Evolutionary conservation across 2,113 vertebrate genomes (phyloP).

Genomic region (Eonycteris spelaea): DNA sequence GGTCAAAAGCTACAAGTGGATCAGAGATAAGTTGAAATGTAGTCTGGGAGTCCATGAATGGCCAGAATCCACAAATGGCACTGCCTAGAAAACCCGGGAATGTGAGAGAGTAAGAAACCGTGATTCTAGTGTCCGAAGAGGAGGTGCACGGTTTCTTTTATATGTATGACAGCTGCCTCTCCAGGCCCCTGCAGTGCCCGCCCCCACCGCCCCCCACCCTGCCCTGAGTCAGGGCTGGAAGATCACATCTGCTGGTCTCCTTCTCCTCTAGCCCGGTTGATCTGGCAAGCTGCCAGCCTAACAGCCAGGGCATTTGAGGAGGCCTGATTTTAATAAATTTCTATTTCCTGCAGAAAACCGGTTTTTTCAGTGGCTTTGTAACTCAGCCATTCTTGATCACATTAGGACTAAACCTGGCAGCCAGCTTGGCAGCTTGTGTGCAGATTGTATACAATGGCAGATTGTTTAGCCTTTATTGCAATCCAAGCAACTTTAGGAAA

Average conservation of each 20-base stretch:
- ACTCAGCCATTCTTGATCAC: conserved; percentile 62
- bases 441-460: conserved; percentile 53
- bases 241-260: background rate
- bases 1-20: background rate
- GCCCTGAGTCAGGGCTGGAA: background rate
- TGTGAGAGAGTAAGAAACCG: background rate
- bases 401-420: conserved; percentile 52
- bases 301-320: background rate
- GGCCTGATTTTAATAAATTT: conserved; percentile 69
- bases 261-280: background rate
- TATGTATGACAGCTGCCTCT: background rate
- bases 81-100: background rate
- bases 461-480: conserved; percentile 34
- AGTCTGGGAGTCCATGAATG: background rate
- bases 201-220: background rate
- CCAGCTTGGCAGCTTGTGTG: conserved; percentile 47
- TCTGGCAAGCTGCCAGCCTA: conserved; percentile 47
- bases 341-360: conserved; percentile 70
- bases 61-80: background rate
- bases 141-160: background rate
- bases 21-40: background rate
- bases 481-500: conserved; percentile 16
- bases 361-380: conserved; percentile 69
- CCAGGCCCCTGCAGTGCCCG: background rate
- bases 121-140: background rate